Percentiles rank a stretch among this genome's conserved stretches.
Conservation (phyloP, 2,888 invertebrate genomes). For the Lydus trimaculatus region DNA sequence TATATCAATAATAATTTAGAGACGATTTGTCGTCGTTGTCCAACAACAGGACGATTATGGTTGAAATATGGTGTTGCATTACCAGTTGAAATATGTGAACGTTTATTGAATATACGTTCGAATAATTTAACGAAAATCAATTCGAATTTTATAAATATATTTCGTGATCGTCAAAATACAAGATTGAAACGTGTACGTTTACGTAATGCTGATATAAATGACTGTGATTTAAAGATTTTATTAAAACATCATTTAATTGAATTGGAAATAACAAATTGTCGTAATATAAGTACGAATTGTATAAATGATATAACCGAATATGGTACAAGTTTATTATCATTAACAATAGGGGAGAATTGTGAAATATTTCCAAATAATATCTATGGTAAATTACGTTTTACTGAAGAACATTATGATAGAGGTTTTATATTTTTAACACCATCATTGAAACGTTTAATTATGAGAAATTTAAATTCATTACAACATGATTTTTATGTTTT, state of each 20-base stretch:
- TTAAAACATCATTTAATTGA: conserved; percentile 77
- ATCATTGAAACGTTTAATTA: conserved; percentile 66
- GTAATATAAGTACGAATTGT: conserved; percentile 69
- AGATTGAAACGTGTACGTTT: conserved; percentile 74
- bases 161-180: conserved; percentile 72
- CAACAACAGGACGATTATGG: conserved; percentile 56
- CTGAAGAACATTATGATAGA: conserved; percentile 54
- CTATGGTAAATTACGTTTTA: conserved; percentile 41
- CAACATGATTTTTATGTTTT: conserved; percentile 63
- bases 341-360: conserved; percentile 75
- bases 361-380: conserved; percentile 64
- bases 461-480: conserved; percentile 64
- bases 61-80: conserved; percentile 70
- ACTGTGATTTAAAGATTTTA: conserved; percentile 73
- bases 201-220: conserved; percentile 75
- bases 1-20: conserved; percentile 70
- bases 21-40: conserved; percentile 64
- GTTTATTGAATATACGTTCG: conserved; percentile 68
- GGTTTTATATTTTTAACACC: conserved; percentile 68
- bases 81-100: conserved; percentile 77
- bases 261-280: conserved; percentile 79
- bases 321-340: conserved; percentile 72
- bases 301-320: conserved; percentile 73
- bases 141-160: conserved; percentile 75
- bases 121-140: conserved; percentile 61